These are phyloP conservation scores for Marmota monax DNA, from an alignment of 2,113 vertebrate species.

Conservation along the genomic window DNA sequence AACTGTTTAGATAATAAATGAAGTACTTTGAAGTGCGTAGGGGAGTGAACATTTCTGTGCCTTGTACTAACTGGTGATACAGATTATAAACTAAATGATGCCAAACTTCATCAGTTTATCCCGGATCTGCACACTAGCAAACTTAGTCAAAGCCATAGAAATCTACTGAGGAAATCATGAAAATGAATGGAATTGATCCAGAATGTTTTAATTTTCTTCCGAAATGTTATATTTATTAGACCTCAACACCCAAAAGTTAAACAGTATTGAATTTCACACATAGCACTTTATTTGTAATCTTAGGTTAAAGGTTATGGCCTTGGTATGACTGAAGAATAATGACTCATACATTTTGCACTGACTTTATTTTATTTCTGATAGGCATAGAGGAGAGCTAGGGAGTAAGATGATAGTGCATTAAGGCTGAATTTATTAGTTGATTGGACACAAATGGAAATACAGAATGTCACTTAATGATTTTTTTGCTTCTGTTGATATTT, in stretches of 20 bases:
- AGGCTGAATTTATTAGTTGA: constrained; percentile 44
- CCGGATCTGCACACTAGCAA: constrained; percentile 70
- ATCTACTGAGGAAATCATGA: constrained; percentile 75
- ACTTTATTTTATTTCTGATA: constrained; percentile 57
- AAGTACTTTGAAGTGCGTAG: constrained; percentile 82
- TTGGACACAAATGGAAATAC: constrained; percentile 42
- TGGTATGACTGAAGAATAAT: constrained; percentile 67
- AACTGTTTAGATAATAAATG: constrained; percentile 77
- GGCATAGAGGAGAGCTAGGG: constrained; percentile 57
- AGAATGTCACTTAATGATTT: not conserved
- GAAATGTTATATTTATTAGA: constrained; percentile 82
- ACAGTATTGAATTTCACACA: constrained; percentile 77
- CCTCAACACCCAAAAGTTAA: constrained; percentile 80
- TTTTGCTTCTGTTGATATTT: constrained; percentile 47
- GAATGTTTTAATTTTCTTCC: constrained; percentile 85
- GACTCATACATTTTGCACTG: constrained; percentile 63
- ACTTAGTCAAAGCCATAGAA: constrained; percentile 67
- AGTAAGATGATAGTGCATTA: constrained; percentile 50
- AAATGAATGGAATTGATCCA: constrained; percentile 76
- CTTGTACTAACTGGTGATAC: constrained; percentile 71
- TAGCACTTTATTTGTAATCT: constrained; percentile 76
- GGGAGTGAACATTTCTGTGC: constrained; percentile 82
- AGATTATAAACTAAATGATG: constrained; percentile 72
- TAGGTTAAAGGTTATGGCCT: constrained; percentile 73
- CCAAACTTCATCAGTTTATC: constrained; percentile 68